These are phyloP conservation scores for Lordiphosa mommai DNA, from an alignment of 1,140 invertebrate genomes.

Conservation along the genomic window DNA sequence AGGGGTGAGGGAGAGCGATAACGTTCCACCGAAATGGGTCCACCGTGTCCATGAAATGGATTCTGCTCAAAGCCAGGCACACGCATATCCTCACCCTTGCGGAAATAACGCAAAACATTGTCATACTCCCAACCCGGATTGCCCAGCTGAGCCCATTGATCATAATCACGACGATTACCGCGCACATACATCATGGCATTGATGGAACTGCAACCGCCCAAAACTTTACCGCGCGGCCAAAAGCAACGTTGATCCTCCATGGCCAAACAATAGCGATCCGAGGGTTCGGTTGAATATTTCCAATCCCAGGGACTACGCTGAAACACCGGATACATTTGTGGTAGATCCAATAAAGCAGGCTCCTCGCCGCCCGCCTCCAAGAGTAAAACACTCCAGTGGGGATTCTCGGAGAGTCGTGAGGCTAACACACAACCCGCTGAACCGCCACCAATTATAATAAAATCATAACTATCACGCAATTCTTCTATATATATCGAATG, in stretches of 20 bases:
- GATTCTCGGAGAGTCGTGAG: conserved; percentile 86
- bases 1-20: conserved; percentile 84
- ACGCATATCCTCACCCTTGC: conserved; percentile 86
- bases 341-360: conserved; percentile 86
- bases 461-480: conserved; percentile 84
- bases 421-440: conserved; percentile 91
- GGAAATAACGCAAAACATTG: conserved; percentile 91
- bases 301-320: conserved; percentile 88
- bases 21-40: conserved; percentile 85
- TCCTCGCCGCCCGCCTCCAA: conserved; percentile 92
- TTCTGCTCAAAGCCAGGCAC: conserved; percentile 81
- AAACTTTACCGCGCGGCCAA: conserved; percentile 88
- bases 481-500: conserved; percentile 79
- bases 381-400: conserved; percentile 86
- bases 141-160: conserved; percentile 87
- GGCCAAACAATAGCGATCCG: conserved; percentile 84
- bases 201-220: conserved; percentile 91
- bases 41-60: conserved; percentile 85
- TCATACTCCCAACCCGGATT: conserved; percentile 88
- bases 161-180: conserved; percentile 91
- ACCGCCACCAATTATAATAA: conserved; percentile 90
- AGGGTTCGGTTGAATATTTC: conserved; percentile 88
- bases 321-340: conserved; percentile 86
- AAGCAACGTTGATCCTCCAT: conserved; percentile 84
- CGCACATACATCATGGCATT: conserved; percentile 95